Percentiles rank a stretch among this genome's conserved stretches.
Conservation (phyloP, 2,797 vertebrate species). For the Pangasius sanitwongsei region DNA sequence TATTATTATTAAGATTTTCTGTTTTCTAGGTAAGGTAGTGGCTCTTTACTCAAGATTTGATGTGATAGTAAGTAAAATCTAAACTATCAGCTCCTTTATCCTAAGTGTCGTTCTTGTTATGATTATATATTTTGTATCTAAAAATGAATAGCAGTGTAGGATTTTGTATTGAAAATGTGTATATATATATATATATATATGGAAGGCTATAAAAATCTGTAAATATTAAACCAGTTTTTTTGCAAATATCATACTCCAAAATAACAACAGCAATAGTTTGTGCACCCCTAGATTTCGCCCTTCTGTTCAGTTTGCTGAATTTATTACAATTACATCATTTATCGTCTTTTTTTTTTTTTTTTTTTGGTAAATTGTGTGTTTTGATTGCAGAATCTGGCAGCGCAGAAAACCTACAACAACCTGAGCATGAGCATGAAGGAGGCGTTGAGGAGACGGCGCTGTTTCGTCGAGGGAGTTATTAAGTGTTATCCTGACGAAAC, state of each 20-base stretch:
- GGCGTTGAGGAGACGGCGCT: conserved; percentile 72
- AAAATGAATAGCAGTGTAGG: too few relatives aligned
- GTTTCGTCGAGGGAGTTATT: conserved; percentile 85
- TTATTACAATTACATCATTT: neutral
- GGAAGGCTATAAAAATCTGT: neutral
- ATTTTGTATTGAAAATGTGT: too few relatives aligned
- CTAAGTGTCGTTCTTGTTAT: too few relatives aligned
- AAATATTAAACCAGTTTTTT: neutral
- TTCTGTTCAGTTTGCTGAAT: neutral
- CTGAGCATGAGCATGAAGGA: conserved; percentile 87
- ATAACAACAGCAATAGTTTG: neutral
- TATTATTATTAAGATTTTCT: neutral
- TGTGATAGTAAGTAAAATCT: conserved; percentile 84
- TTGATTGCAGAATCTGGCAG: conserved; percentile 86
- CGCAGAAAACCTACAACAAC: conserved; percentile 90
- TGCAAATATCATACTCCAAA: neutral
- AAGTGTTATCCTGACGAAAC: conserved; percentile 87
- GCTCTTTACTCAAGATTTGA: conserved; percentile 94
- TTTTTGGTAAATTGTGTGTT: too few relatives aligned
- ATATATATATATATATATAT: too few relatives aligned
- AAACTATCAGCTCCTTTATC: neutral
- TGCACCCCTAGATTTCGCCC: neutral
- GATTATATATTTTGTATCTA: too few relatives aligned
- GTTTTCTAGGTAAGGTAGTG: conserved; percentile 83
- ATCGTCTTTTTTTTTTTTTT: neutral